Base-by-base conservation (phyloP, 1,140 invertebrate genomes). In the Ladona fulva region DNA sequence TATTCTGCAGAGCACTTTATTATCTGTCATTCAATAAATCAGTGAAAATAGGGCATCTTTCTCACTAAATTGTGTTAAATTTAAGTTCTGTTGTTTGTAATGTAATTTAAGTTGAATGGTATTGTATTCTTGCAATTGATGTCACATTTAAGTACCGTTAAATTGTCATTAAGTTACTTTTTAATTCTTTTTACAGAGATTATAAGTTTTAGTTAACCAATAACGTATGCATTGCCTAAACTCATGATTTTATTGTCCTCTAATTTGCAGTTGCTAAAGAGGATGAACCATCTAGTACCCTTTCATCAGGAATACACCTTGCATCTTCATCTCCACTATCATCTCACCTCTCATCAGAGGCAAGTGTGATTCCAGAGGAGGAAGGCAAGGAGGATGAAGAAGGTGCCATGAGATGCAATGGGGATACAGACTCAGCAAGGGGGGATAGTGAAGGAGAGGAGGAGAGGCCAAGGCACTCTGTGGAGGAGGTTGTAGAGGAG, bases 351-450 rank as follows among this genome's bases (percentile, higher is more conserved):
- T 77, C 59, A 25, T 52, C 76, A 10, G 76, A 77, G 25, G 25
- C 80, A 37, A 76, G 78, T 7, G 80, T 81, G 42, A 82, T 83
- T 24, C 80, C 79, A 14, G 82, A 83, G 77, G 82, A 80, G 74
- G 81, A 82, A 22, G 79, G 77, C 1, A 79, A 80, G n/a, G 81
- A 80, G 76, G 79, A 78, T 25, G 79, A 80, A 24, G 76, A 29
- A 19, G 37, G 77, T 16, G 75, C 77, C 74, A 59, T 16, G 14
- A 66, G 14, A 66, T 66, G 52, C 52, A 66, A 74, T 66, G 76
- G 42, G 87, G 89, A 81, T 85, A 84, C 37, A 85, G 84, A 5
- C 84, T 86, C 1, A 83, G 84, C 29, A 16, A 42, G 80, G 24
- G 80, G 76, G 22, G 25, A 80, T 75, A 75, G 42, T 16, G 79